Evolutionary conservation across 1,140 invertebrate species (phyloP).

Genomic region (Drosophila pallidifrons): DNA sequence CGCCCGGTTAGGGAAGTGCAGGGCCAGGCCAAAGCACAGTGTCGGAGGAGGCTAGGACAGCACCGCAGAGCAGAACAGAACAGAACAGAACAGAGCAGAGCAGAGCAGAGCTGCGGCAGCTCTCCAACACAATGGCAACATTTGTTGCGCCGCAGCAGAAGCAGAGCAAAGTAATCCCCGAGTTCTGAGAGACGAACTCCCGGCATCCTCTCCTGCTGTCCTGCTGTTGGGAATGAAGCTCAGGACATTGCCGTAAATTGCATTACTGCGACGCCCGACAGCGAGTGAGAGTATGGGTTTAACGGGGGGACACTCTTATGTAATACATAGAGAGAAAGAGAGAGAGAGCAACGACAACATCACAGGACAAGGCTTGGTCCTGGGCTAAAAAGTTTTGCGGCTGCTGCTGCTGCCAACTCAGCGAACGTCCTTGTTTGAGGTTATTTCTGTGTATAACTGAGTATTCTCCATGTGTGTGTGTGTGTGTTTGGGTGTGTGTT

Average conservation of each 20-base stretch:
- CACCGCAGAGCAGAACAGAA: conserved; percentile 17
- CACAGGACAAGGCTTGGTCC: conserved; percentile 24
- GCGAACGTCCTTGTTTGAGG: conserved; percentile 81
- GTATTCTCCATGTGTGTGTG: background rate
- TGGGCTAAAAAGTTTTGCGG: conserved; percentile 50
- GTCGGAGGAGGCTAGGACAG: conserved; percentile 10
- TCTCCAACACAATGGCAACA: conserved; percentile 38
- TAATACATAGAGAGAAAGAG: conserved; percentile 59
- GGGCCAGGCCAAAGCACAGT: conserved; percentile 24
- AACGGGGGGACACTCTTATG: conserved; percentile 45
- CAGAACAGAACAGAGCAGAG: too few relatives aligned
- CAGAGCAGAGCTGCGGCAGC: background rate
- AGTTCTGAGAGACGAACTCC: background rate
- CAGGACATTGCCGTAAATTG: conserved; percentile 65
- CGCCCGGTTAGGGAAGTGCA: conserved; percentile 72
- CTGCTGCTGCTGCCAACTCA: conserved; percentile 38
- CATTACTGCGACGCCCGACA: conserved; percentile 65
- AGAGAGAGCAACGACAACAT: background rate
- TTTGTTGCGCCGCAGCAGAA: conserved; percentile 18
- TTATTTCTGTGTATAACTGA: conserved; percentile 69
- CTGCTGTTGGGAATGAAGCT: conserved; percentile 7
- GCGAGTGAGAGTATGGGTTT: conserved; percentile 8
- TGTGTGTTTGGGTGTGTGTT: conserved; percentile 9
- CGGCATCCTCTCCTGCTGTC: conserved; percentile 20
- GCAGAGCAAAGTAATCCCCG: conserved; percentile 50